These are phyloP conservation scores for Kryphioiulus occultus DNA, from an alignment of 2,888 invertebrate species.

Conservation along the genomic window DNA sequence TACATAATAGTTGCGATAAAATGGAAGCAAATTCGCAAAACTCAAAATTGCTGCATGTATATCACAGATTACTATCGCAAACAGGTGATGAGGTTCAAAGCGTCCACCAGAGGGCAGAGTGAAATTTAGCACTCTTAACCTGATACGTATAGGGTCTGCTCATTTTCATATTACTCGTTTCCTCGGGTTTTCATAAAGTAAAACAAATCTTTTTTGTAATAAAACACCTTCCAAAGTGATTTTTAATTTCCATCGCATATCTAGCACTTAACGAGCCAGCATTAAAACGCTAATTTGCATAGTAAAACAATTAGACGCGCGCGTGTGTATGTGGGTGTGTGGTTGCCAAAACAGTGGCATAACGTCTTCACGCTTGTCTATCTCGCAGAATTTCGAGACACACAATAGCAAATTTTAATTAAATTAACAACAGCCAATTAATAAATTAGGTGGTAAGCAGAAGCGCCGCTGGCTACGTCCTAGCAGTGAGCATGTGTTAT, in stretches of 20 bases:
- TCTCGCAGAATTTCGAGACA: not conserved
- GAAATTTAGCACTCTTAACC: too few species aligned
- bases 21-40: too few species aligned
- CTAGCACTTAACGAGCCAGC: not conserved
- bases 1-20: too few species aligned
- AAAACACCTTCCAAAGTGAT: not conserved
- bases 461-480: not conserved
- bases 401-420: constrained; percentile 31
- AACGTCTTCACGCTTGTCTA: not conserved
- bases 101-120: too few species aligned
- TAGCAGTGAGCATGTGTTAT: not conserved
- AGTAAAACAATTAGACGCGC: constrained; percentile 16
- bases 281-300: constrained; percentile 19
- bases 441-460: constrained; percentile 13
- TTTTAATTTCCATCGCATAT: not conserved
- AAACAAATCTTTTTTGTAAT: not conserved
- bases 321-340: not conserved
- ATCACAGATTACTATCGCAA: too few species aligned
- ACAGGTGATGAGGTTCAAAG: too few species aligned
- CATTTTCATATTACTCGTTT: too few species aligned
- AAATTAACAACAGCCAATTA: constrained; percentile 26
- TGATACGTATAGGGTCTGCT: too few species aligned
- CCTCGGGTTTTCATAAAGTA: too few species aligned
- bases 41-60: too few species aligned
- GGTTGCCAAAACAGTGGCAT: not conserved